A percentile compares a stretch with the other conserved stretches of the same genome.
These are phyloP conservation scores for Dorcus parallelipipedus DNA, from an alignment of 2,888 invertebrate species.

Conservation along the genomic window DNA sequence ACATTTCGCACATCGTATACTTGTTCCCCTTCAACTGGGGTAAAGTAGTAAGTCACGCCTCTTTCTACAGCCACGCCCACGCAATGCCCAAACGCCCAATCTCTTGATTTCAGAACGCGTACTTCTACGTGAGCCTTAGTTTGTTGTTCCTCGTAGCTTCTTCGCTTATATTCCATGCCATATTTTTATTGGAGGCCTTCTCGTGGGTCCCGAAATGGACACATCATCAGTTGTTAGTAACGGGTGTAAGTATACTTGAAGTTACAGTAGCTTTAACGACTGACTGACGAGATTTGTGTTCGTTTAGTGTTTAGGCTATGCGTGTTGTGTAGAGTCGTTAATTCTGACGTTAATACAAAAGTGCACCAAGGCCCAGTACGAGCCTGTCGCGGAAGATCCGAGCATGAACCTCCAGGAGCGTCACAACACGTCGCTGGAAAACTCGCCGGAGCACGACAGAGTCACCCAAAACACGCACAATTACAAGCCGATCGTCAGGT, in stretches of 20 bases:
- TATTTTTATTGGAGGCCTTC: conserved; percentile 62
- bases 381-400: conserved; percentile 62
- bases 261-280: not conserved
- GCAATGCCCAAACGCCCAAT: not conserved
- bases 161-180: conserved; percentile 66
- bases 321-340: conserved; percentile 60
- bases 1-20: conserved; percentile 74
- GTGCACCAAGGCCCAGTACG: conserved; percentile 57
- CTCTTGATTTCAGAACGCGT: conserved; percentile 59
- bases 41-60: conserved; percentile 63
- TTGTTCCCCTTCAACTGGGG: conserved; percentile 78
- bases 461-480: conserved; percentile 48
- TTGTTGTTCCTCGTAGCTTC: conserved; percentile 68
- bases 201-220: conserved; percentile 70
- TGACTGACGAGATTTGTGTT: not conserved
- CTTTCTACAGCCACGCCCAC: conserved; percentile 3
- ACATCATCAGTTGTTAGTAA: conserved; percentile 65
- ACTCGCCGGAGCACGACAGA: conserved; percentile 40
- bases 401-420: conserved; percentile 55
- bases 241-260: conserved; percentile 53
- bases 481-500: conserved; percentile 45
- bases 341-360: conserved; percentile 57
- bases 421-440: conserved; percentile 37
- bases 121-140: conserved; percentile 70
- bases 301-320: conserved; percentile 59